A percentile compares a stretch with the other conserved stretches of the same genome.
phyloP scores from a whole-genome alignment of 2,113 vertebrate genomes.

The Tupaia chinensis region DNA sequence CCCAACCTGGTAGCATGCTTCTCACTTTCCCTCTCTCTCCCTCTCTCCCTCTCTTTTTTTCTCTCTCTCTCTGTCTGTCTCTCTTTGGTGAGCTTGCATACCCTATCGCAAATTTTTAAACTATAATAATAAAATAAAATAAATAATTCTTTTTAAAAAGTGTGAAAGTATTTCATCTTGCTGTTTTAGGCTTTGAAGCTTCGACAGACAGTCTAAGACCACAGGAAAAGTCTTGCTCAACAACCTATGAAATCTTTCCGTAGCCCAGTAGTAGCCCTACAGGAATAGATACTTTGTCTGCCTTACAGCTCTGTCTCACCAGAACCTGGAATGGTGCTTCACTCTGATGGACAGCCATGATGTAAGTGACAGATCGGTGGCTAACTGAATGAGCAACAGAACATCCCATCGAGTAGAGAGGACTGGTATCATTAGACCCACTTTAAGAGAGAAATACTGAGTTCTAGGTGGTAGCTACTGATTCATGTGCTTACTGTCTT shows the following conservation, averaged over 20 bases:
- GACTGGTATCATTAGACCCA: neutral
- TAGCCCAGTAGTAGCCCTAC: neutral
- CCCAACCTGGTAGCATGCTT: too few relatives aligned
- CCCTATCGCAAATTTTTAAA: too few relatives aligned
- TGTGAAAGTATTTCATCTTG: neutral
- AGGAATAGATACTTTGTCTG: neutral
- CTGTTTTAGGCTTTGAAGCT: neutral
- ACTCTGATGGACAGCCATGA: neutral
- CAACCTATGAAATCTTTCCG: neutral
- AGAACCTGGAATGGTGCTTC: slow-evolving; percentile 2
- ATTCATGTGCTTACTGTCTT: neutral
- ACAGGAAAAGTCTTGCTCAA: neutral
- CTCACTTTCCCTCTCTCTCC: too few relatives aligned
- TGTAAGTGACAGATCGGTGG: neutral
- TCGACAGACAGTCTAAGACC: neutral
- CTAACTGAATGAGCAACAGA: neutral
- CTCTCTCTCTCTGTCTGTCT: too few relatives aligned
- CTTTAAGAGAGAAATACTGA: slow-evolving; percentile 59
- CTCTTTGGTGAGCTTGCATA: too few relatives aligned
- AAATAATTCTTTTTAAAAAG: too few relatives aligned
- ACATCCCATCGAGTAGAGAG: neutral
- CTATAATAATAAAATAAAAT: too few relatives aligned
- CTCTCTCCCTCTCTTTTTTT: too few relatives aligned
- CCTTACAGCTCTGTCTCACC: neutral
- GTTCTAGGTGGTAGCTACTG: neutral